Base-by-base conservation (phyloP, 1,140 invertebrate genomes). In the Meloidogyne exigua region DNA sequence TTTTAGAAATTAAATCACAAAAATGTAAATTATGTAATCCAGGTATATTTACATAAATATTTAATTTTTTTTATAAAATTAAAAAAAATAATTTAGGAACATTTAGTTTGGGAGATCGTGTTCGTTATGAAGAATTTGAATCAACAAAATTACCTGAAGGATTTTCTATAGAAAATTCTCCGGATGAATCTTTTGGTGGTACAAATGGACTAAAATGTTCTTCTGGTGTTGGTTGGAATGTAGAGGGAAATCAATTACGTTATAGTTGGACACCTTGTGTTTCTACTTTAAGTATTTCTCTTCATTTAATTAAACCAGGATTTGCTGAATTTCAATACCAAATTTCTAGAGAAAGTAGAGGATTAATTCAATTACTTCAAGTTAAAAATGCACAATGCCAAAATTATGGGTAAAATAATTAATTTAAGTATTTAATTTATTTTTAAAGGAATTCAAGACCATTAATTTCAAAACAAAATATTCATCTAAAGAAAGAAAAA, bases 321-420 rank as follows among this genome's bases (percentile, higher is more conserved):
- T 86, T 76, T 72, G 72, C 85, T 26, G 82, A 84, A 65, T 80
- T 87, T 23, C 76, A 70, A 64, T 86, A 79, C 62, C 72, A 82
- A 72, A 82, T 87, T 76, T 79, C 83, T 18, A 81, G 79, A 21
- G 84, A 87, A 65, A 82, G 76, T 26, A 68, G 78, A n/a, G 79
- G 76, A 18, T 66, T 82, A 64, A 64, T 84, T 18, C 39, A 79
- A 18, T 76, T 75, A 62, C 76, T 86, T 1, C 80, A 81, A 63
- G 83, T 85, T 21, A 67, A 79, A 42, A 87, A 87, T 69, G 83
- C 87, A 70, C 86, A 87, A 36, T 87, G 85, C 66, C 84, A 87
- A 79, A 85, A 78, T 49, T 86, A 87, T 63, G 49, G 49, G 49
- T 57, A 57, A 57, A 49, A 49, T 18, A n/a, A 49, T 0, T 4